Percentiles rank a stretch among this genome's conserved stretches.
Conservation (phyloP, 2,113 vertebrate species). For the Mormoops blainvillei region DNA sequence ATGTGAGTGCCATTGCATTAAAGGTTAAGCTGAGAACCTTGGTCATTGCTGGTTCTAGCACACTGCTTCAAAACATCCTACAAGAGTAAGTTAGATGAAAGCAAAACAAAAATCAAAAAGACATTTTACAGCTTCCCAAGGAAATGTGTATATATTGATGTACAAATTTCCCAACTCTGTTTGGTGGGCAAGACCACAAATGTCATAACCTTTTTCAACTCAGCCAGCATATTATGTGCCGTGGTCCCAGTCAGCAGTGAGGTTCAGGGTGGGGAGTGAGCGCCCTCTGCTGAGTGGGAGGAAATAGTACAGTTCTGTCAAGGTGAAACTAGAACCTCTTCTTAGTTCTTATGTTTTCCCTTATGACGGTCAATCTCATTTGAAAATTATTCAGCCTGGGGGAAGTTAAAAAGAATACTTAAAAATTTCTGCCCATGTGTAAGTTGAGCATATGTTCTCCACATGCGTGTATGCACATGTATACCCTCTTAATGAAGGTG, state of each 20-base stretch:
- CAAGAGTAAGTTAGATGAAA: not conserved
- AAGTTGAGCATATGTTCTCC: not conserved
- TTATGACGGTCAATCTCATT: not conserved
- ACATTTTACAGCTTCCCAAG: not conserved
- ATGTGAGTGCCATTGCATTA: not conserved
- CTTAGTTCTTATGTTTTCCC: not conserved
- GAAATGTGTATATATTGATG: not conserved
- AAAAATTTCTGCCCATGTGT: not conserved
- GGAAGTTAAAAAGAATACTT: not conserved
- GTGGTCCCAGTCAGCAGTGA: accelerated
- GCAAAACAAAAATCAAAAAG: not conserved
- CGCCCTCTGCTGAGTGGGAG: not conserved
- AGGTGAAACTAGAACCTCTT: not conserved
- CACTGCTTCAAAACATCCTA: not conserved
- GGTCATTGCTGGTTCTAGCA: not conserved
- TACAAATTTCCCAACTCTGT: not conserved
- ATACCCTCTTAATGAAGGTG: not conserved
- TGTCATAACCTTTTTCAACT: not conserved
- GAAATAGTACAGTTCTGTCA: not conserved
- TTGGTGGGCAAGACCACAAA: not conserved
- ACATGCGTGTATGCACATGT: not conserved
- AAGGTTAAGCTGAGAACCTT: not conserved
- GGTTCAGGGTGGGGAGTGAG: not conserved
- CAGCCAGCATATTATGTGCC: accelerated
- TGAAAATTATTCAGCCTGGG: not conserved